These are phyloP conservation scores for Drosophila neotestacea DNA, from an alignment of 2,888 invertebrate species.

Conservation along the genomic window DNA sequence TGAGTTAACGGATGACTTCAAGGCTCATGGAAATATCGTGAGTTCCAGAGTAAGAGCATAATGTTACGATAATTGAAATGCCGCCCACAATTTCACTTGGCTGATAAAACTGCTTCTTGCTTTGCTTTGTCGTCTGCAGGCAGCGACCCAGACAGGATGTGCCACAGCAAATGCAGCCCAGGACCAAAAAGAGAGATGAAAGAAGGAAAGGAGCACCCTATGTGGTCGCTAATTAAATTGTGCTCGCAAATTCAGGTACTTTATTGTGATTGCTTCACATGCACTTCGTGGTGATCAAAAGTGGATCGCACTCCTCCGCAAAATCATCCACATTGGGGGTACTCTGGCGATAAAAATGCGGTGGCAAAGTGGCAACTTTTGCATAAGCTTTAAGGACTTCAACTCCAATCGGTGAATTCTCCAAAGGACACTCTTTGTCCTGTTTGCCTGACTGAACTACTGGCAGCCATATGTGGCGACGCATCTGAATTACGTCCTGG, in stretches of 20 bases:
- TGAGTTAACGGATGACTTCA: neutral
- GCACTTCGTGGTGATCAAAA: slow-evolving; percentile 52
- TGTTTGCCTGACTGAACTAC: neutral
- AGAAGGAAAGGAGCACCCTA: neutral
- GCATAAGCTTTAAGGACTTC: slow-evolving; percentile 1
- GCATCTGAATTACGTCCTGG: slow-evolving; percentile 51
- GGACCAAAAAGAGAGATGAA: neutral
- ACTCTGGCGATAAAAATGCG: slow-evolving; percentile 51
- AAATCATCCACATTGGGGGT: slow-evolving; percentile 42
- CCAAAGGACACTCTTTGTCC: no score
- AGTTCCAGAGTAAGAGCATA: slow-evolving; percentile 17
- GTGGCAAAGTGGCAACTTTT: slow-evolving; percentile 14
- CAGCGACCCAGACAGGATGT: slow-evolving; percentile 38
- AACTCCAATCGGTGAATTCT: neutral
- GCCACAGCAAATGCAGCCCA: slow-evolving; percentile 3
- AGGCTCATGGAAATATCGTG: neutral
- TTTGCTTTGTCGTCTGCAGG: slow-evolving; percentile 27
- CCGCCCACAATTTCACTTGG: slow-evolving; percentile 44
- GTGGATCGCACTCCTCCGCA: slow-evolving; percentile 53
- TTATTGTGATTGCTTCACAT: slow-evolving; percentile 16
- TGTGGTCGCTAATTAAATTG: slow-evolving; percentile 48
- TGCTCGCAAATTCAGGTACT: neutral
- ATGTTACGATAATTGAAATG: slow-evolving; percentile 49
- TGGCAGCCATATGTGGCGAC: slow-evolving; percentile 53
- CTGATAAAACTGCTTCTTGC: slow-evolving; percentile 31